Evolutionary conservation across 2,113 vertebrate species (phyloP).

Genomic region (Indicator indicator): DNA sequence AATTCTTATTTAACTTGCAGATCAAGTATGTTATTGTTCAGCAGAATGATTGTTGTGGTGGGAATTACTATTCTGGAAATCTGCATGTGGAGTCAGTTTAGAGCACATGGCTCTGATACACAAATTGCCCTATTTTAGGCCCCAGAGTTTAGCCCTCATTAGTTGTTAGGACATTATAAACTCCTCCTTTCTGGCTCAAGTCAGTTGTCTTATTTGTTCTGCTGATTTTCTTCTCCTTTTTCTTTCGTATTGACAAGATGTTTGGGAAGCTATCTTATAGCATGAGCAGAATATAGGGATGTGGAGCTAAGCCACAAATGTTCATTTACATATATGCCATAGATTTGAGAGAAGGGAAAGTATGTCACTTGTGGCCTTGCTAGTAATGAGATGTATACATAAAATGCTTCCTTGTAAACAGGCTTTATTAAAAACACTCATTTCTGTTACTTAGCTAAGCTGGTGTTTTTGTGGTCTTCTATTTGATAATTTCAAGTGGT

Average conservation of each 20-base stretch:
- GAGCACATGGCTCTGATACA: conserved; percentile 23
- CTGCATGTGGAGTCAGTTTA: not conserved
- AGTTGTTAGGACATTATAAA: not conserved
- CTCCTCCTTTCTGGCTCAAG: not conserved
- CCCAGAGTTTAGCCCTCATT: not conserved
- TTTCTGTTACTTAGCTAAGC: conserved; percentile 5
- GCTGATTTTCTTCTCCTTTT: not conserved
- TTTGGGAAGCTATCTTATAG: not conserved
- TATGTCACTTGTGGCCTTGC: not conserved
- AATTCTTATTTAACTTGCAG: not conserved
- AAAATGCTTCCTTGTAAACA: not conserved
- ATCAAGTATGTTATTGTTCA: not conserved
- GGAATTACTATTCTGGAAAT: not conserved
- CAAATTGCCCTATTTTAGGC: not conserved
- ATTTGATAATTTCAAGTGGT: not conserved
- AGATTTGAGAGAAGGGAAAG: not conserved
- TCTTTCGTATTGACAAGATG: not conserved
- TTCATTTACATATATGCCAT: not conserved
- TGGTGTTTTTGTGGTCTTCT: not conserved
- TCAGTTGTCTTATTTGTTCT: not conserved
- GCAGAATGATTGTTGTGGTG: not conserved
- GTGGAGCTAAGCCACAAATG: not conserved
- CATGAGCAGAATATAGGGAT: not conserved
- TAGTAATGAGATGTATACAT: not conserved
- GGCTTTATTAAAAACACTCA: not conserved